These are phyloP conservation scores for Ellobium chinense DNA, from an alignment of 2,888 invertebrate genomes.

Conservation along the genomic window DNA sequence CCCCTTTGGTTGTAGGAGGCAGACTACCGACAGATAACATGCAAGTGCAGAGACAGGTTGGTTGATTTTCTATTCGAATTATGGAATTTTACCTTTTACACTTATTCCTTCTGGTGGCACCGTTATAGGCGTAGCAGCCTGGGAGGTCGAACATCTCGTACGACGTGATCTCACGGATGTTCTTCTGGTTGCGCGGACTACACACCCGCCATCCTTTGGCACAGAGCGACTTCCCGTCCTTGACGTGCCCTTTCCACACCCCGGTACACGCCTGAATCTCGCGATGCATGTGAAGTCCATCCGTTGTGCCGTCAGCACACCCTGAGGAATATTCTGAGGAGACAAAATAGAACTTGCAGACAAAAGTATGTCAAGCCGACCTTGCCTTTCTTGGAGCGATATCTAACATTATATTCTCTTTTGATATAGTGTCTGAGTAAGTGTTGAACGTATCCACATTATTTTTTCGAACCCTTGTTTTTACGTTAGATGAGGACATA, in stretches of 20 bases:
- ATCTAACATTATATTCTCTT: too few relatives aligned
- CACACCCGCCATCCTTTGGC: constrained; percentile 73
- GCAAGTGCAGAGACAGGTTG: too few relatives aligned
- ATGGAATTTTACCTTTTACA: constrained; percentile 71
- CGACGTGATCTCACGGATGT: constrained; percentile 71
- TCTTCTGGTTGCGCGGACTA: constrained; percentile 65
- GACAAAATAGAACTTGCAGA: too few relatives aligned
- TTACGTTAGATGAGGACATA: too few relatives aligned
- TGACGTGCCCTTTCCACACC: constrained; percentile 76
- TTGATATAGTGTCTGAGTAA: too few relatives aligned
- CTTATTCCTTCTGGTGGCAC: constrained; percentile 68
- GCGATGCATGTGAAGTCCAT: constrained; percentile 69
- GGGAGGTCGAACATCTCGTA: constrained; percentile 69
- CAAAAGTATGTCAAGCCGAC: too few relatives aligned
- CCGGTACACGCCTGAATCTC: constrained; percentile 75
- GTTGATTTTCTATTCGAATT: too few relatives aligned
- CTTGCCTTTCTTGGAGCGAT: too few relatives aligned
- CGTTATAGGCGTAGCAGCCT: constrained; percentile 78
- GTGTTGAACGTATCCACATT: too few relatives aligned
- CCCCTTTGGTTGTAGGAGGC: too few relatives aligned
- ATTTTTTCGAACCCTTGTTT: too few relatives aligned
- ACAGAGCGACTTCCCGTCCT: constrained; percentile 69
- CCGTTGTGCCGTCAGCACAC: constrained; percentile 74
- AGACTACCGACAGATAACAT: too few relatives aligned
- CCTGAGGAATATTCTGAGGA: constrained; percentile 75